Conservation (phyloP, 2,797 vertebrate genomes). For the Danio jaintianensis region DNA sequence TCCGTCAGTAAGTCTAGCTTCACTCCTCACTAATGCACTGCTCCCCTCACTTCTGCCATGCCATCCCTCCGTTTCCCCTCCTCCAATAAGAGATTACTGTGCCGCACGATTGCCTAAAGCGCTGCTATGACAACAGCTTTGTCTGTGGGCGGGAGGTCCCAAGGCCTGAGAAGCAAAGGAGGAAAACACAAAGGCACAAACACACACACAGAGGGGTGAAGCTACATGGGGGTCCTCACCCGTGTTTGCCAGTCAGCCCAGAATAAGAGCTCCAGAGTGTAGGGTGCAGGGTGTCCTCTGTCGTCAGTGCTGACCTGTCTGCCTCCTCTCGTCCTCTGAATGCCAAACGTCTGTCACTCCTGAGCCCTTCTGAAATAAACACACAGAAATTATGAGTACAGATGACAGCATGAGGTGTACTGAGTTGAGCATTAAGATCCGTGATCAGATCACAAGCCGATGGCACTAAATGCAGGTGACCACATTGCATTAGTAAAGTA, state of each 20-base stretch:
- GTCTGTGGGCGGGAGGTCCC: slow-evolving; percentile 67
- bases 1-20: slow-evolving; percentile 57
- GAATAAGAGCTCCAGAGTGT: slow-evolving; percentile 25
- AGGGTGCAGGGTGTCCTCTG: background rate
- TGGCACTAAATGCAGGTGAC: background rate
- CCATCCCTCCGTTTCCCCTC: slow-evolving; percentile 15
- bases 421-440: background rate
- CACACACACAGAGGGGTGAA: slow-evolving; percentile 13
- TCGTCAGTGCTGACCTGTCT: slow-evolving; percentile 7
- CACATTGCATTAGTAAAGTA: background rate
- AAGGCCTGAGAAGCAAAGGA: slow-evolving; percentile 36
- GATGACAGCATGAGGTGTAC: background rate
- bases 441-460: background rate
- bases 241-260: slow-evolving; percentile 11
- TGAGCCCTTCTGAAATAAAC: slow-evolving; percentile 22
- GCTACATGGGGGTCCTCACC: slow-evolving; percentile 24
- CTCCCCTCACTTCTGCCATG: slow-evolving; percentile 10
- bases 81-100: slow-evolving; percentile 53
- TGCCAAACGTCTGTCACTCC: background rate
- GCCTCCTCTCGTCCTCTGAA: background rate
- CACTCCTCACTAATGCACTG: slow-evolving; percentile 24
- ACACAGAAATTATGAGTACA: background rate
- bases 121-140: slow-evolving; percentile 70
- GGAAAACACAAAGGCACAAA: slow-evolving; percentile 43
- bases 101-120: slow-evolving; percentile 47